Evolutionary conservation across 2,888 invertebrate genomes (phyloP), one percentile per base, ranked within the genome.

Genomic region (Falcaria lacertinaria): DNA sequence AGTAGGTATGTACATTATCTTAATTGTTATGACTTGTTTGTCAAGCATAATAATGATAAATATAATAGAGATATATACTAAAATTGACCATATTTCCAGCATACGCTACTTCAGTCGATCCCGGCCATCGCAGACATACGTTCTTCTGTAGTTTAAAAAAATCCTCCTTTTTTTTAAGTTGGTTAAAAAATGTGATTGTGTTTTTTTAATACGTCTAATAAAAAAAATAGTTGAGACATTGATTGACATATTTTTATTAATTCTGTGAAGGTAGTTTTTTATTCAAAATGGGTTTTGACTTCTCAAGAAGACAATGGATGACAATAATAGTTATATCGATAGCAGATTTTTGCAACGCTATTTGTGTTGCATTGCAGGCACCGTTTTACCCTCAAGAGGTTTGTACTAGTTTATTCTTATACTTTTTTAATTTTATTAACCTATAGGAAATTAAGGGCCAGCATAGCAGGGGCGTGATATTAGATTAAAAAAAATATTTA

Each of bases 331-430:
- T 95, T 38, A 95, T 96, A 70, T 93, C 95, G 19, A 91, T 95
- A 50, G 94, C 95, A 13, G 95, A 96, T 80, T 95, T 96, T 78
- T 95, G 94, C 64, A 95, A 95, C 72, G 96, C 96, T 2, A 92
- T 96, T 50, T 95, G 95, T 76, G 95, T 96, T 1, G 95, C 96
- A 0, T 79, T 96, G 1, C 96, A 96, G 69, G 96, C 96, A 1
- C 96, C 96, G 0, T 96, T 96, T 77, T 96, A 96, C 74, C 96
- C 96, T 0, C 90, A 92, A 66, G 96, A 96, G 92, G 95, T 95
- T 81, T 88, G 92, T 70, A 47, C 28, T 34, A n/a, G n/a, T n/a
- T 13, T 42, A 14, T 14, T 4, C 0, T 37, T n/a, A 7, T 28
- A 15, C 7, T 15, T 28, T 25, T 15, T 25, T 28, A 38, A 7